A percentile compares a stretch with the other conserved stretches of the same genome.
These are phyloP conservation scores for Antheraea mylitta DNA, from an alignment of 1,140 invertebrate genomes.

Conservation along the genomic window DNA sequence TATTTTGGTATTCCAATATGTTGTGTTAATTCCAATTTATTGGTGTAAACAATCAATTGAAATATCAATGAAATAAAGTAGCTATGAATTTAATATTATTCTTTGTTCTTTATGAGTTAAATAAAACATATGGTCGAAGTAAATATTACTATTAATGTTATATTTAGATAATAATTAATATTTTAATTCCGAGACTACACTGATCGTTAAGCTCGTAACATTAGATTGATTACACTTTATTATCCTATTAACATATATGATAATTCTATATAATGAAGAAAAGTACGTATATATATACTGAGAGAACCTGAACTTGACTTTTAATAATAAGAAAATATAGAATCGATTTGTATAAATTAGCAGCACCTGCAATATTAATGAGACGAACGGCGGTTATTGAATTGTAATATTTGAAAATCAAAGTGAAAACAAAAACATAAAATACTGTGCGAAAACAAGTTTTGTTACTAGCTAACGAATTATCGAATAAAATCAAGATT, in stretches of 20 bases:
- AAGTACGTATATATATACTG: constrained; percentile 16
- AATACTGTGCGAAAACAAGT: constrained; percentile 25
- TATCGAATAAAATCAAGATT: constrained; percentile 20
- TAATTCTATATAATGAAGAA: constrained; percentile 15
- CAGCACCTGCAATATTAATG: constrained; percentile 57
- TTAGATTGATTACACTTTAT: constrained; percentile 20
- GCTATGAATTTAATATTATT: background rate
- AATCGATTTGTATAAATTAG: constrained; percentile 64
- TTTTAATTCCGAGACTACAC: constrained; percentile 10
- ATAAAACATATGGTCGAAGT: constrained; percentile 4
- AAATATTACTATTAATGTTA: constrained; percentile 1
- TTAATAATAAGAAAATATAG: constrained; percentile 20
- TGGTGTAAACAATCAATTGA: background rate
- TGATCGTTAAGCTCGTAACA: constrained; percentile 11
- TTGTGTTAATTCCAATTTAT: no score
- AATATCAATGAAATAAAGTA: background rate
- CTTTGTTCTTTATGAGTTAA: background rate
- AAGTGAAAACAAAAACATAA: constrained; percentile 24
- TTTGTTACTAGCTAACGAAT: constrained; percentile 31
- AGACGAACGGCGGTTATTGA: constrained; percentile 34
- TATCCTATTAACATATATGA: constrained; percentile 13
- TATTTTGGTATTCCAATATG: no score
- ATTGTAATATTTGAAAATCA: constrained; percentile 31
- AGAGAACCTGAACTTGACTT: constrained; percentile 17
- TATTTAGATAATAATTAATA: constrained; percentile 11